These are phyloP conservation scores for Sardinella longiceps DNA, from an alignment of 2,797 vertebrate genomes.

Conservation along the genomic window DNA sequence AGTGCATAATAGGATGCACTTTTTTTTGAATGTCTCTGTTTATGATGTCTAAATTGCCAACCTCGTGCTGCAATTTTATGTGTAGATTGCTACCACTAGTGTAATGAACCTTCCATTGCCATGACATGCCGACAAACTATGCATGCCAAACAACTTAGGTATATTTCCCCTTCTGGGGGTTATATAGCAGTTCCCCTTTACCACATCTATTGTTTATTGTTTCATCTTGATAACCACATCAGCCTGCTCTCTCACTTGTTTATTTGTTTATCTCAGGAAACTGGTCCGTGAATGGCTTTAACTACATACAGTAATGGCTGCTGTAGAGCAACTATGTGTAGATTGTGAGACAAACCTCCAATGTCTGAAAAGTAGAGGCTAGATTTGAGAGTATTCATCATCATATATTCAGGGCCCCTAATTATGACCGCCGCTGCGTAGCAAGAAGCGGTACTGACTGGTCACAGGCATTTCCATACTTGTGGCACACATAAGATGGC, in stretches of 20 bases:
- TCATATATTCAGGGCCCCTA: no score
- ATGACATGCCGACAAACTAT: constrained; percentile 1
- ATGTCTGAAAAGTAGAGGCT: neutral
- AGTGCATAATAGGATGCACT: neutral
- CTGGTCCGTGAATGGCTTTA: neutral
- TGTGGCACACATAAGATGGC: no score
- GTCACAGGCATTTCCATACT: no score
- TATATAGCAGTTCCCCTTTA: neutral
- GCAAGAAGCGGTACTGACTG: no score
- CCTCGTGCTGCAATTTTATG: neutral
- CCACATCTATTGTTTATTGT: neutral
- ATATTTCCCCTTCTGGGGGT: neutral
- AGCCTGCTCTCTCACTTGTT: neutral
- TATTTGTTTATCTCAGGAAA: neutral
- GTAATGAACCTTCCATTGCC: neutral
- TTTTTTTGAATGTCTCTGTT: neutral
- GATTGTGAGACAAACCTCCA: neutral
- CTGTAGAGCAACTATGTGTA: neutral
- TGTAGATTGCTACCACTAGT: neutral
- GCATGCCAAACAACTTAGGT: neutral
- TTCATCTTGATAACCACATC: neutral
- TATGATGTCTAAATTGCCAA: neutral
- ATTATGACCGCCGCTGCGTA: no score
- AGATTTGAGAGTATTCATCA: neutral
- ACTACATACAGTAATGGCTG: neutral